Conservation (phyloP, 2,113 vertebrate genomes). For the Pelvicachromis taeniatus region DNA sequence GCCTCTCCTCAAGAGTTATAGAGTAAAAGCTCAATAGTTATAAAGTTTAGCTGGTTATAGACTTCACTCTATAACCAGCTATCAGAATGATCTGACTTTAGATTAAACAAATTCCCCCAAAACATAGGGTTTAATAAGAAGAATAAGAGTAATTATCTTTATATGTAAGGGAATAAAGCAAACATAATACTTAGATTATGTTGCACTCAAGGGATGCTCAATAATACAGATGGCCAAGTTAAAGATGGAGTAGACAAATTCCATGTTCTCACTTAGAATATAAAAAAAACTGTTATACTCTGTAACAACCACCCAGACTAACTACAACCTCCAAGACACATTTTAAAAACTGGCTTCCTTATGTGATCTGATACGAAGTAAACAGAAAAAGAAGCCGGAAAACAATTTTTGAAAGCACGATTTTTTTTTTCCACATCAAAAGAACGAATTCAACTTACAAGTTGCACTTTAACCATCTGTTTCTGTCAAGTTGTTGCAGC, state of each 20-base stretch:
- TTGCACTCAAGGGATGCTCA: neutral
- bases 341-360: neutral
- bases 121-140: neutral
- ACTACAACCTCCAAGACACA: neutral
- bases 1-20: neutral
- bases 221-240: neutral
- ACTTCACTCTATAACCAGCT: neutral
- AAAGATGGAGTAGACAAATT: neutral
- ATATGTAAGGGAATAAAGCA: neutral
- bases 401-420: neutral
- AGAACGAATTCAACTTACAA: neutral
- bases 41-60: neutral
- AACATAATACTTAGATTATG: neutral
- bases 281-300: neutral
- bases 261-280: neutral
- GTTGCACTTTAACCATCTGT: neutral
- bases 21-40: neutral
- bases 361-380: neutral
- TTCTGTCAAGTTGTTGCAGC: neutral
- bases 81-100: neutral
- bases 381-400: neutral
- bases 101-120: neutral
- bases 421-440: neutral
- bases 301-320: neutral
- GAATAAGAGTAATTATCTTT: neutral